Evolutionary conservation across 1,140 invertebrate species (phyloP), one percentile per base, ranked within the genome.

Genomic region (Melipona quadrifasciata): DNA sequence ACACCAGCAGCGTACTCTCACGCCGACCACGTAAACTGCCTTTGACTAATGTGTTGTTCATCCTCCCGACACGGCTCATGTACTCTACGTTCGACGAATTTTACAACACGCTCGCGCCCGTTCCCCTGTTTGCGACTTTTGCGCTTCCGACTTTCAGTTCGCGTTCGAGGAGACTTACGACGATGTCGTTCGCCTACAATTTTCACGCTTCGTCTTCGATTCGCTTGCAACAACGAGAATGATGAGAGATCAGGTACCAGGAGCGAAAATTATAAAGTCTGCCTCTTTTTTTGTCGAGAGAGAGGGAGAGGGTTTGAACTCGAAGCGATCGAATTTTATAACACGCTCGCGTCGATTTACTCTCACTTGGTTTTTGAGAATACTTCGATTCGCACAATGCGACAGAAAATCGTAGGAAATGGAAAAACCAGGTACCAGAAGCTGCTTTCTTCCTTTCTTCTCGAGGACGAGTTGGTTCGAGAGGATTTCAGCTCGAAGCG

Each of bases 11-110:
- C 65, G 39, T 0, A 47, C 39, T 8, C 39, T 10, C 8, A 47
- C 39, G 61, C 19, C 34, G 73, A 34, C 86, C 80, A 61, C 67
- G 90, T 89, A 92, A 92, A 91, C 91, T 90, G 86, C 90, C 88
- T 93, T 93, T 93, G 93, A 93, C 90, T 92, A 93, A 93, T 93
- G 92, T 93, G 92, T 93, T 93, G 93, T 93, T 93, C 91, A 87
- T 90, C 89, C 89, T 68, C 55, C 64, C 87, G 90, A 89, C 90
- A 92, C 90, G 91, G 88, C 91, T 92, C 92, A 92, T 93, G 90
- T 92, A 93, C 89, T 90, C 86, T 84, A 89, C 85, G 86, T 91
- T 92, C 89, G 87, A 85, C 84, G 89, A 90, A 91, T 93, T 92
- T 91, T 92, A 91, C 89, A 92, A 92, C 91, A 77, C 71, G 73